Percentiles rank a stretch among this genome's conserved stretches.
phyloP scores from a whole-genome alignment of 2,797 vertebrate genomes.

The Nyctalus aviator region DNA sequence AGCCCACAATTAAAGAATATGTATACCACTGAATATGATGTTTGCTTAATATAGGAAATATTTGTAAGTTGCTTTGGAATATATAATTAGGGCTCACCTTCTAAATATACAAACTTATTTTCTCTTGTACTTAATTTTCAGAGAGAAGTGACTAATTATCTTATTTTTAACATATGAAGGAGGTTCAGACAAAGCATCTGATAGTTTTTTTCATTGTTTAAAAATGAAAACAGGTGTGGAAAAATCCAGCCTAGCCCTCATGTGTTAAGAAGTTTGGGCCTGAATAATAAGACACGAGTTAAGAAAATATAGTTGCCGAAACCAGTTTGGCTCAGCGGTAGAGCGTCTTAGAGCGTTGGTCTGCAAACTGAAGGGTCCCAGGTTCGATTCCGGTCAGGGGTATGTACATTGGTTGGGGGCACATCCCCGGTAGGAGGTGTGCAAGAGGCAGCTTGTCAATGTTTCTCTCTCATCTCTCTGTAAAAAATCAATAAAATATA shows the following conservation, averaged over 20 bases:
- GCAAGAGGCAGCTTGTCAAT: too few relatives aligned
- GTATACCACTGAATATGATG: background rate
- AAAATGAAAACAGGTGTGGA: slow-evolving; percentile 30
- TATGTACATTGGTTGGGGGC: too few relatives aligned
- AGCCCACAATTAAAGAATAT: background rate
- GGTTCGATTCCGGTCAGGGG: too few relatives aligned
- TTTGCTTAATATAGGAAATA: slow-evolving; percentile 39
- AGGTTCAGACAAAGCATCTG: background rate
- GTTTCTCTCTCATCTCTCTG: too few relatives aligned
- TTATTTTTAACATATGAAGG: slow-evolving; percentile 39
- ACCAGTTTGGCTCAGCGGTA: too few relatives aligned
- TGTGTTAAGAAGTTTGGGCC: slow-evolving; percentile 22
- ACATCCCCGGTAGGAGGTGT: too few relatives aligned
- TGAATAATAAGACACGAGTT: background rate
- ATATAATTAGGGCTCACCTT: background rate
- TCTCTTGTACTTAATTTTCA: slow-evolving; percentile 36
- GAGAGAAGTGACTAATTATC: slow-evolving; percentile 23
- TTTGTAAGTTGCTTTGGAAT: slow-evolving; percentile 6
- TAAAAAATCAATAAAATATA: too few relatives aligned
- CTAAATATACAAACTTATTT: slow-evolving; percentile 37
- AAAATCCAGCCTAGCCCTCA: background rate
- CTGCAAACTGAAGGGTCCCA: too few relatives aligned
- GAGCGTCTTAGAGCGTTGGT: too few relatives aligned
- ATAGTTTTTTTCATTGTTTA: slow-evolving; percentile 24
- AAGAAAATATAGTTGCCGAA: background rate